A percentile compares a stretch with the other conserved stretches of the same genome.
These are phyloP conservation scores for Callionymus lyra DNA, from an alignment of 2,113 vertebrate species.

Conservation along the genomic window DNA sequence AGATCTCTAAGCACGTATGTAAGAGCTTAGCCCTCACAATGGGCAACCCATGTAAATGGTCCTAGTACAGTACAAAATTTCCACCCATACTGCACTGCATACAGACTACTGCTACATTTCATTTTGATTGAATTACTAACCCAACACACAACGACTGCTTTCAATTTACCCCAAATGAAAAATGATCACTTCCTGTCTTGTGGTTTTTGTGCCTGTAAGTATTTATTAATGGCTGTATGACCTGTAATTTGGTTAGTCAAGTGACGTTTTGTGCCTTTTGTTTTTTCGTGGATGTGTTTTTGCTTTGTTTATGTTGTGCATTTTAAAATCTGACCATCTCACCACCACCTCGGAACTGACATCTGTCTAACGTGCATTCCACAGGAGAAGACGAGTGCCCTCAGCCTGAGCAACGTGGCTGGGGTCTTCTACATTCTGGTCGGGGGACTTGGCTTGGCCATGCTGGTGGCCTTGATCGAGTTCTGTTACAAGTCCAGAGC, in stretches of 20 bases:
- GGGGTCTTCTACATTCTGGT: slow-evolving; percentile 99
- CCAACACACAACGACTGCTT: slow-evolving; percentile 35
- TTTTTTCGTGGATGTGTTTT: slow-evolving; percentile 26
- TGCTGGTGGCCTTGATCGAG: slow-evolving; percentile 99
- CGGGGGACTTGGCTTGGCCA: slow-evolving; percentile 97
- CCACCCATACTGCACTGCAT: slow-evolving; percentile 17
- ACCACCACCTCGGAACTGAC: slow-evolving; percentile 65
- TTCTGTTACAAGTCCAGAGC: slow-evolving; percentile 99
- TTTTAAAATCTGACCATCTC: slow-evolving; percentile 31
- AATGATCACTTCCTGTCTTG: slow-evolving; percentile 37
- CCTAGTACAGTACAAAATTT: slow-evolving; percentile 35
- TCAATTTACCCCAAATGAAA: slow-evolving; percentile 44
- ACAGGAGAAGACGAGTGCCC: slow-evolving; percentile 99
- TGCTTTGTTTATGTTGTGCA: slow-evolving; percentile 26
- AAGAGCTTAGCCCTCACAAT: slow-evolving; percentile 53
- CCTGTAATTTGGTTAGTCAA: slow-evolving; percentile 15
- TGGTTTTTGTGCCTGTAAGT: slow-evolving; percentile 50
- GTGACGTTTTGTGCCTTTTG: slow-evolving; percentile 24
- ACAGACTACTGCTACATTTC: slow-evolving; percentile 44
- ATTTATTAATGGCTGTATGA: slow-evolving; percentile 39
- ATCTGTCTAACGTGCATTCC: slow-evolving; percentile 68
- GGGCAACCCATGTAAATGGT: slow-evolving; percentile 76
- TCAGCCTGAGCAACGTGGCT: slow-evolving; percentile 99
- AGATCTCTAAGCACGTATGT: slow-evolving; percentile 41
- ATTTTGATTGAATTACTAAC: slow-evolving; percentile 48